A percentile compares a stretch with the other conserved stretches of the same genome.
These are phyloP conservation scores for Aelia acuminata DNA, from an alignment of 2,888 invertebrate genomes.

Conservation along the genomic window DNA sequence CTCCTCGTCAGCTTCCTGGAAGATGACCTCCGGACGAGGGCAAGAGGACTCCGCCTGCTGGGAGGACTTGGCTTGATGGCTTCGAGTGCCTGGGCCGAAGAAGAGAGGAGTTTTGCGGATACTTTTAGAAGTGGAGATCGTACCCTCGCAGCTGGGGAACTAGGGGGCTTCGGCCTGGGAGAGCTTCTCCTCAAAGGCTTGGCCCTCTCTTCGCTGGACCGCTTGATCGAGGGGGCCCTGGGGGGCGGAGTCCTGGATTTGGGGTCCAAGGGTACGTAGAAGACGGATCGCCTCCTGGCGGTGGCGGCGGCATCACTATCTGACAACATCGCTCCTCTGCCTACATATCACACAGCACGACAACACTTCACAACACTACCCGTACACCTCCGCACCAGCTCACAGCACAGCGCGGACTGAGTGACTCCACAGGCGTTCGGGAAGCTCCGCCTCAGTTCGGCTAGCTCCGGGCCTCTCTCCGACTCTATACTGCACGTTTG, in stretches of 20 bases:
- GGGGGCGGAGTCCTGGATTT: slow-evolving; percentile 49
- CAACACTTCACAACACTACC: slow-evolving; percentile 70
- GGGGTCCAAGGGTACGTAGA: slow-evolving; percentile 76
- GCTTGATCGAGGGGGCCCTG: slow-evolving; percentile 52
- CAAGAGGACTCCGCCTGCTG: slow-evolving; percentile 67
- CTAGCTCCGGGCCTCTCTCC: slow-evolving; percentile 59
- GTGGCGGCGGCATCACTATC: slow-evolving; percentile 69
- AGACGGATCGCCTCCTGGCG: slow-evolving; percentile 78
- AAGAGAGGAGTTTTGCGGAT: slow-evolving; percentile 65
- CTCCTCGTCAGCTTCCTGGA: slow-evolving; percentile 80
- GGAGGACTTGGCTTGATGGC: slow-evolving; percentile 64
- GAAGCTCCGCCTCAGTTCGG: slow-evolving; percentile 58
- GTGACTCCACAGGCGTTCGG: slow-evolving; percentile 67
- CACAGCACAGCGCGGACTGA: slow-evolving; percentile 69
- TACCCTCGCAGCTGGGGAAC: slow-evolving; percentile 53
- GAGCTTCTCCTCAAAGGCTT: slow-evolving; percentile 57
- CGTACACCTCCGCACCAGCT: slow-evolving; percentile 65
- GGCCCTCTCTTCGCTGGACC: slow-evolving; percentile 56
- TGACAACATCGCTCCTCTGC: slow-evolving; percentile 69
- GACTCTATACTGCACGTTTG: not conserved
- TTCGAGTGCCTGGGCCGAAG: slow-evolving; percentile 66
- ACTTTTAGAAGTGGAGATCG: slow-evolving; percentile 66
- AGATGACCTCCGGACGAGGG: slow-evolving; percentile 78
- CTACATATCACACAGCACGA: slow-evolving; percentile 59
- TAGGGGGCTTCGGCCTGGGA: slow-evolving; percentile 55